Evolutionary conservation across 2,888 invertebrate genomes (phyloP), one percentile per base, ranked within the genome.

Genomic region (Euplagia quadripunctaria): DNA sequence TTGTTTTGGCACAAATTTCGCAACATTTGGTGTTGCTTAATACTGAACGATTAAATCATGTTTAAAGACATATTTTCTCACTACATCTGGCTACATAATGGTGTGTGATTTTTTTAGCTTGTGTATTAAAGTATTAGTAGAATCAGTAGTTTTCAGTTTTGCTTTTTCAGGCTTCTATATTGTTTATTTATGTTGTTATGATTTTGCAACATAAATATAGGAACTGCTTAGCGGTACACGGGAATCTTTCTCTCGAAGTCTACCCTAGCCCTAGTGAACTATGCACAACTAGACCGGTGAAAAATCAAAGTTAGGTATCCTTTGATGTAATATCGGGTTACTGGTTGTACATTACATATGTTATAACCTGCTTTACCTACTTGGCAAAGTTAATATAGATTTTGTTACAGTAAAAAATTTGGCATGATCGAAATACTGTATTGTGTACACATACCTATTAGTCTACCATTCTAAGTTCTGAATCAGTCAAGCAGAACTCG

Each of bases 21-120:
- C 17, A 61, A 69, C 61, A 61, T 61, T 69, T 17, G 20, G 61
- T 17, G 11, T 69, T 69, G 61, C 61, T 61, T 69, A 69, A 69
- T 46, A 68, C 20, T 46, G 14, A 20, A 61, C 20, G 43, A 49
- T 58, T 46, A 58, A 69, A 46, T 55, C 43, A 61, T 16, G 61
- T 46, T 31, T 69, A 16, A 31, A 61, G 16, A 58, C 68, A 61
- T 61, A 20, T 49, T 46, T 69, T 16, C 20, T 20, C 11, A 69
- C 46, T 68, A 31, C 16, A 46, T 69, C 31, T 31, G 55, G 42
- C 9, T 55, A 12, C 41, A 42, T 43, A 14, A n/a, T 41, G 20
- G 43, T 46, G n/a, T 8, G 8, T 16, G 11, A 49, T 46, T 31
- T n/a, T 64, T n/a, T n/a, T 20, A 17, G 43, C 12, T 46, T n/a